Base-by-base conservation (phyloP, 2,888 invertebrate genomes). In the Selenia dentaria region DNA sequence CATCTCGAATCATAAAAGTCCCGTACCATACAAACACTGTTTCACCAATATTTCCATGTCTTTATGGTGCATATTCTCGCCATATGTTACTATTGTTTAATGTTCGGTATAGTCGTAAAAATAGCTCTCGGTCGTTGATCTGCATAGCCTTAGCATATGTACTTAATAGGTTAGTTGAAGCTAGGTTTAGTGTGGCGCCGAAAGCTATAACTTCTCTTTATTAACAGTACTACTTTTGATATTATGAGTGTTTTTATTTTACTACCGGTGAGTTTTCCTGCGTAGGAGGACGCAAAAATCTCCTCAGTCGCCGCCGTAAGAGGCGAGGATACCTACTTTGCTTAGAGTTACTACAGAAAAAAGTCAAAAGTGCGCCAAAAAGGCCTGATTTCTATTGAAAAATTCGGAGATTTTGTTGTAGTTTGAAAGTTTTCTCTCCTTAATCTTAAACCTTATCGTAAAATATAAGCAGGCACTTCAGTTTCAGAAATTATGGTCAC, bases 121-220 rank as follows among this genome's bases (percentile, higher is more conserved):
- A 64, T 62, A 48, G 38, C 50, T 47, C 41, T 48, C 60, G 72
- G 72, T 70, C 67, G 61, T 73, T 74, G 76, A 66, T 70, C 74
- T 62, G 55, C 51, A 43, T 62, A 57, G 63, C 27, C 26, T 12
- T 29, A 34, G 35, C 24, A 38, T 41, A 24, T 34, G n/a, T n/a
- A n/a, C n/a, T n/a, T n/a, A 29, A 12, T 29, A 28, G 13, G 6
- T 16, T 16, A 16, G 37, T 31, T 28, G 26, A 11, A 20, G 1
- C 22, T 34, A 36, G 34, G 26, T 35, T 34, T 40, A 32, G 36
- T 36, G 11, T 20, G 37, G 22, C 36, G 37, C 29, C 35, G 11
- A 28, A n/a, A 18, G 12, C 16, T 39, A 39, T 22, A 20, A 22
- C 37, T 12, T 22, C n/a, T 6, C 12, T 20, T 28, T 38, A 28